Percentiles rank a stretch among this genome's conserved stretches.
These are phyloP conservation scores for Ganaspis sp. DNA, from an alignment of 1,140 invertebrate genomes.

Conservation along the genomic window DNA sequence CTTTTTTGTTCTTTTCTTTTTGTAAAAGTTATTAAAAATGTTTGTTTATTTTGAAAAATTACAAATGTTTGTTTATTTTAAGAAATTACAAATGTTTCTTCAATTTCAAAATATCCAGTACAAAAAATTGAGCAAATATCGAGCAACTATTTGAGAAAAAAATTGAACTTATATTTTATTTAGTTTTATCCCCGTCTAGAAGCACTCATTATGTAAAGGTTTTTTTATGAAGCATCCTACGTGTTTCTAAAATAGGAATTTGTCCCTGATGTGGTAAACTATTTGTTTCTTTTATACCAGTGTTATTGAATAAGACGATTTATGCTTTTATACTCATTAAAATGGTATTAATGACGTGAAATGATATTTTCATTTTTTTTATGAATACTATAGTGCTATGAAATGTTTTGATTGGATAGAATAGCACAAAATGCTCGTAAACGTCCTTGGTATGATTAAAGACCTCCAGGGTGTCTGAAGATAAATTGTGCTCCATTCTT, in stretches of 20 bases:
- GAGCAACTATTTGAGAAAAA: too few species aligned
- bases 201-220: constrained; percentile 34
- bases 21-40: too few species aligned
- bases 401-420: constrained; percentile 1
- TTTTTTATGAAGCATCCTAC: not conserved
- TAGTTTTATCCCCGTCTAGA: constrained; percentile 30
- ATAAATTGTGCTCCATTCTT: not conserved
- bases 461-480: not conserved
- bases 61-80: too few species aligned
- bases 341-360: constrained; percentile 14
- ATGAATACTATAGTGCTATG: constrained; percentile 36
- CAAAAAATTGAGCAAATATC: too few species aligned
- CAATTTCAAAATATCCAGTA: too few species aligned
- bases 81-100: too few species aligned
- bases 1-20: too few species aligned
- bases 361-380: constrained; percentile 20
- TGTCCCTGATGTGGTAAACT: too few species aligned
- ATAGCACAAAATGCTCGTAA: constrained; percentile 11
- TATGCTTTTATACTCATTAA: constrained; percentile 38
- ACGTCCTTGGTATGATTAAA: constrained; percentile 1
- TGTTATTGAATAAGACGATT: constrained; percentile 31
- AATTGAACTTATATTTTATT: constrained; percentile 5
- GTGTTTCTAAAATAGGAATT: too few species aligned
- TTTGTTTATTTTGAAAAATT: too few species aligned
- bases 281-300: constrained; percentile 36